Percentiles rank a stretch among this genome's conserved stretches.
Evolutionary conservation across 1,140 invertebrate genomes (phyloP).

Genomic region (Neodiprion fabricii): DNA sequence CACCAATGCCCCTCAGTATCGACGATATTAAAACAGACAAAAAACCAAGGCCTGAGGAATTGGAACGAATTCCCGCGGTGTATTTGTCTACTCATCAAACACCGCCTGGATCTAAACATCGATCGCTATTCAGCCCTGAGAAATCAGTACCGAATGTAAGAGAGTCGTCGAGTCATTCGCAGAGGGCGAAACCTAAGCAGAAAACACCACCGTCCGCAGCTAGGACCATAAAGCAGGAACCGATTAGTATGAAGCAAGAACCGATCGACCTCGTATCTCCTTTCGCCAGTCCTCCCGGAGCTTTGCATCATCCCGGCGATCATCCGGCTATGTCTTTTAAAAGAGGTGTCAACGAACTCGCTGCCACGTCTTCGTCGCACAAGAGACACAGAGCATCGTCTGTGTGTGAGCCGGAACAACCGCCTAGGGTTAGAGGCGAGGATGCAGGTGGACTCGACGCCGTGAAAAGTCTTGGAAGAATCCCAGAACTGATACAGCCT

Average conservation of each 20-base stretch:
- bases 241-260: constrained; percentile 31
- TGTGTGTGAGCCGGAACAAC: constrained; percentile 50
- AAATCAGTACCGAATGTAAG: constrained; percentile 50
- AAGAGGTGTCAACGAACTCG: constrained; percentile 26
- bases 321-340: constrained; percentile 27
- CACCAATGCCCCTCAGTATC: constrained; percentile 33
- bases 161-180: constrained; percentile 34
- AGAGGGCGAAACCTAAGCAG: constrained; percentile 45
- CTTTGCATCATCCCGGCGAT: constrained; percentile 28
- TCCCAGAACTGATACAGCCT: constrained; percentile 41
- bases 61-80: constrained; percentile 26
- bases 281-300: constrained; percentile 34
- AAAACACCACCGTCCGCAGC: constrained; percentile 44
- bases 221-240: constrained; percentile 42
- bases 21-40: constrained; percentile 43
- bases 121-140: constrained; percentile 64
- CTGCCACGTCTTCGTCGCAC: constrained; percentile 21
- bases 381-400: constrained; percentile 43
- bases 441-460: constrained; percentile 38
- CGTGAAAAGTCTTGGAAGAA: constrained; percentile 40
- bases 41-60: constrained; percentile 33
- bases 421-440: constrained; percentile 32
- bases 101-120: constrained; percentile 37
- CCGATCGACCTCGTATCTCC: constrained; percentile 41
- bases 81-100: constrained; percentile 31